Conservation (phyloP, 2,113 vertebrate species). For the Damaliscus lunatus region DNA sequence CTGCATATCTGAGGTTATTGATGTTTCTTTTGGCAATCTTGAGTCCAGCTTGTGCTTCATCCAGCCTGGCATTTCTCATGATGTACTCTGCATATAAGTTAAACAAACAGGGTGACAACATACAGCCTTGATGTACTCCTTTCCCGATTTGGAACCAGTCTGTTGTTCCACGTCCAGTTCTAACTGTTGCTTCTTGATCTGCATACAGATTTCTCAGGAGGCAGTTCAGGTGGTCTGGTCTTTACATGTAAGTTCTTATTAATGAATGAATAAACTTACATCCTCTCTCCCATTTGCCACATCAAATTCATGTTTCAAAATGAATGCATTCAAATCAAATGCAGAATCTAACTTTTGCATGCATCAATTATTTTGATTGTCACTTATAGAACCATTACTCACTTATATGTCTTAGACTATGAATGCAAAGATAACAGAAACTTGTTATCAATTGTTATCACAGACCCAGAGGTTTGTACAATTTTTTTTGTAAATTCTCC, state of each 20-base stretch:
- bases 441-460: not conserved
- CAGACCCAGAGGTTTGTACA: not conserved
- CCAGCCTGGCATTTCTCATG: not conserved
- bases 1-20: not conserved
- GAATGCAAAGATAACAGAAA: not conserved
- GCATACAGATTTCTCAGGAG: not conserved
- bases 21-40: not conserved
- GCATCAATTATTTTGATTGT: not conserved
- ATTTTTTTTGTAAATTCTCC: not conserved
- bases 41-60: not conserved
- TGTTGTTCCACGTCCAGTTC: not conserved
- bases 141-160: not conserved
- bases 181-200: not conserved
- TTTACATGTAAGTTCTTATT: not conserved
- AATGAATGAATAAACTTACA: not conserved
- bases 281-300: not conserved
- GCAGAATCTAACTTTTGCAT: not conserved
- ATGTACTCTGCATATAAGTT: not conserved
- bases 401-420: not conserved
- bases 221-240: not conserved
- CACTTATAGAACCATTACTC: not conserved
- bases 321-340: not conserved
- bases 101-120: not conserved
- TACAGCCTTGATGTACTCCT: not conserved
- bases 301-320: not conserved